Conservation (phyloP, 2,113 vertebrate species). For the Corapipo altera region DNA sequence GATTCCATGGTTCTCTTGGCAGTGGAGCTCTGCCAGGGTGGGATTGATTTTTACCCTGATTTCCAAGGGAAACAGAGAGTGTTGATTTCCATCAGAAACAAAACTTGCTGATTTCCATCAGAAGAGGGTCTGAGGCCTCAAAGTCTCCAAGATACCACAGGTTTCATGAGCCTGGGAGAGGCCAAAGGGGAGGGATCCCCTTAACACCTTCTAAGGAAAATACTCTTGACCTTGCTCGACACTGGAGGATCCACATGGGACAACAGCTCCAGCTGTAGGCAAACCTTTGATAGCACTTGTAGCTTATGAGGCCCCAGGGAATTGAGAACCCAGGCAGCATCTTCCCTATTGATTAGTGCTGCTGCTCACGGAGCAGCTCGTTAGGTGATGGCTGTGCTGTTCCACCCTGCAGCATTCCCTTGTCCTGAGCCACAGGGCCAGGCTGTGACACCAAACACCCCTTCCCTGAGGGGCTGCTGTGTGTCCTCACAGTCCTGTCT, state of each 20-base stretch:
- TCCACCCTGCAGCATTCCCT: background rate
- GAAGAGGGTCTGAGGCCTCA: background rate
- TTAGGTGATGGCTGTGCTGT: background rate
- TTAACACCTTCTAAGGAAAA: background rate
- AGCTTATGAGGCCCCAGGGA: background rate
- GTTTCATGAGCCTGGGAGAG: background rate
- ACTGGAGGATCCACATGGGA: rapidly evolving
- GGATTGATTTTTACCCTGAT: background rate
- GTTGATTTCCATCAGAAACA: background rate
- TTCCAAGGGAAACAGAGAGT: rapidly evolving
- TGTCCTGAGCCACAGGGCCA: background rate
- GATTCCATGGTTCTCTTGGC: background rate
- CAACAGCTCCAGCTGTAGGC: background rate
- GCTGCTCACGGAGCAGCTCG: background rate
- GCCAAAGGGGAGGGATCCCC: background rate
- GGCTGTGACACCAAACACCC: background rate
- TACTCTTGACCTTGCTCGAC: background rate
- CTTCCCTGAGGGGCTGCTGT: background rate
- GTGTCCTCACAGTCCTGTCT: background rate
- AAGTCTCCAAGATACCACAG: background rate
- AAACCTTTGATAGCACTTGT: background rate
- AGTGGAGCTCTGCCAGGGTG: background rate
- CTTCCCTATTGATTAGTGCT: background rate
- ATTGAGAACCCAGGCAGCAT: background rate
- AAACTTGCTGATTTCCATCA: background rate